These are phyloP conservation scores for Drosophila funebris DNA, from an alignment of 1,140 invertebrate genomes.

Conservation along the genomic window DNA sequence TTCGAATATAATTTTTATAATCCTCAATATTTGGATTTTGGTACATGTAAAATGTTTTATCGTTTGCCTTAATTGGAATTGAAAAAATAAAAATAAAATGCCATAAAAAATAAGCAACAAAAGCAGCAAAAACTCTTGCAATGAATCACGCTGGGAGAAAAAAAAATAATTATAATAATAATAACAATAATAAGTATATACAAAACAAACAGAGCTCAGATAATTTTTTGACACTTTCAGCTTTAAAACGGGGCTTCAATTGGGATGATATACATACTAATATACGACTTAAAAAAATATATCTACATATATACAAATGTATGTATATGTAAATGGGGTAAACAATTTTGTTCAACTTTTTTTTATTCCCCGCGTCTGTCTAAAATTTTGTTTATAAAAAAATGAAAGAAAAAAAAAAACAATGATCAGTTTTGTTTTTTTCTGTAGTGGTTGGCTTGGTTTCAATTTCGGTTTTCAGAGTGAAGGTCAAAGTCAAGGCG, in stretches of 20 bases:
- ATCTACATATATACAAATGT: constrained; percentile 3
- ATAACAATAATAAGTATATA: constrained; percentile 3
- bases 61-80: constrained; percentile 49
- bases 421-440: neutral
- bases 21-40: constrained; percentile 6
- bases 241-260: constrained; percentile 27
- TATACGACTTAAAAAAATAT: neutral
- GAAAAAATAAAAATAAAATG: constrained; percentile 5
- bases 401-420: constrained; percentile 13
- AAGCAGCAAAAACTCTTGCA: neutral
- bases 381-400: constrained; percentile 66
- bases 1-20: constrained; percentile 60
- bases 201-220: constrained; percentile 11
- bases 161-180: neutral
- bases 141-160: constrained; percentile 34
- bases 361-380: constrained; percentile 30
- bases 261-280: constrained; percentile 27
- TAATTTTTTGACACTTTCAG: constrained; percentile 45
- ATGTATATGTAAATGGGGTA: constrained; percentile 54
- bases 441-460: constrained; percentile 40
- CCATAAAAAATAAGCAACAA: constrained; percentile 6
- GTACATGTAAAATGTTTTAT: constrained; percentile 15
- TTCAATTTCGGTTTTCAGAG: constrained; percentile 72
- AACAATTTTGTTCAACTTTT: constrained; percentile 33
- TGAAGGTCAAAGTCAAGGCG: constrained; percentile 69